A percentile compares a stretch with the other conserved stretches of the same genome.
Conservation (phyloP, 2,888 invertebrate genomes). For the Scaptomyza tumidula region DNA sequence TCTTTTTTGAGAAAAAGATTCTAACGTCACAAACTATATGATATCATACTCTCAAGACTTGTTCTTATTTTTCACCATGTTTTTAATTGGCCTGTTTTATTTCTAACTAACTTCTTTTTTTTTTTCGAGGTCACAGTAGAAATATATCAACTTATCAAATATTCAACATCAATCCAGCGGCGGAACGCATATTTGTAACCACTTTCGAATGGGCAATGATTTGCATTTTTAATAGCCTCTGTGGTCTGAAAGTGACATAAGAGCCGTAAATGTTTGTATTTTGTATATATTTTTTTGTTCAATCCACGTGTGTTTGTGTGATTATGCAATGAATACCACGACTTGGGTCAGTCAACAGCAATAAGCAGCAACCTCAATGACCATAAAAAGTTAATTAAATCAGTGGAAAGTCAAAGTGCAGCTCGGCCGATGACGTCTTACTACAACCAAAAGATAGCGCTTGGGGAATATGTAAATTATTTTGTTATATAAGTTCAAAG, state of each 20-base stretch:
- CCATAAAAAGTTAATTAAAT: slow-evolving; percentile 43
- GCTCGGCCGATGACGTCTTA: slow-evolving; percentile 7
- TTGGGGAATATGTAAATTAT: slow-evolving; percentile 9
- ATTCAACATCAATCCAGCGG: slow-evolving; percentile 33
- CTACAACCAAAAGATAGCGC: not conserved
- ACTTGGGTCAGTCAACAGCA: slow-evolving; percentile 6
- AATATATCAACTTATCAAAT: slow-evolving; percentile 29
- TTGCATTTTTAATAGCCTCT: slow-evolving; percentile 41
- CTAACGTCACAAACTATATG: not conserved
- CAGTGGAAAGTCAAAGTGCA: slow-evolving; percentile 43
- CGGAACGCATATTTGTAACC: slow-evolving; percentile 25
- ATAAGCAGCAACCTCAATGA: slow-evolving; percentile 16
- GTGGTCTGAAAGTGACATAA: slow-evolving; percentile 58
- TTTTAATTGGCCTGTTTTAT: not conserved
- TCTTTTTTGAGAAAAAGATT: no score
- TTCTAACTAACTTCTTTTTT: not conserved
- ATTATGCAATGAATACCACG: slow-evolving; percentile 49
- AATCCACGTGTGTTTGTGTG: slow-evolving; percentile 7
- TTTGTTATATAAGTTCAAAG: slow-evolving; percentile 13
- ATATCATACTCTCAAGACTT: not conserved
- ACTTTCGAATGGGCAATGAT: slow-evolving; percentile 59
- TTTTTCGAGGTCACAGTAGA: slow-evolving; percentile 10
- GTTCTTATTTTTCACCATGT: not conserved
- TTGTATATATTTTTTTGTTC: not conserved
- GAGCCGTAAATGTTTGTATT: slow-evolving; percentile 28